phyloP scores from a whole-genome alignment of 2,888 invertebrate genomes.

The Euplagia quadripunctaria region DNA sequence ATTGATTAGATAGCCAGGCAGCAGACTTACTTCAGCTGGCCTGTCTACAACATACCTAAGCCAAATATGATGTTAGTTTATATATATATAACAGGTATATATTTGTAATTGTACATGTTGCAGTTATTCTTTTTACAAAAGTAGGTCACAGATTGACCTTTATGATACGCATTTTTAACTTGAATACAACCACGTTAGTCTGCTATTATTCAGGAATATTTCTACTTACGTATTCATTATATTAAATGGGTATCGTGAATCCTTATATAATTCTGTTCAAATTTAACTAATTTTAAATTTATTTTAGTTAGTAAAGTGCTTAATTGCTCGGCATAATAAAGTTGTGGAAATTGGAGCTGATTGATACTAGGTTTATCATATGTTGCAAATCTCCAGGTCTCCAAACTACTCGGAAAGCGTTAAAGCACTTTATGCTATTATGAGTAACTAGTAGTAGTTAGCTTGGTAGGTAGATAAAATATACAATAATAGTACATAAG shows the following conservation, averaged over 20 bases:
- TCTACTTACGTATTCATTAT: neutral
- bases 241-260: neutral
- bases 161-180: slow-evolving; percentile 27
- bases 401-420: neutral
- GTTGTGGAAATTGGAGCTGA: no score
- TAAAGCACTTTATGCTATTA: no score
- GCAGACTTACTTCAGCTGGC: slow-evolving; percentile 22
- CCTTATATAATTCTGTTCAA: neutral
- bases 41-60: slow-evolving; percentile 22
- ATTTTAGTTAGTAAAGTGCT: neutral
- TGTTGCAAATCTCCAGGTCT: neutral
- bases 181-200: neutral
- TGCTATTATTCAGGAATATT: neutral
- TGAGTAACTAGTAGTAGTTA: neutral
- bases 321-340: neutral
- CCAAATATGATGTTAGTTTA: slow-evolving; percentile 20
- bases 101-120: slow-evolving; percentile 40
- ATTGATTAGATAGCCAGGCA: slow-evolving; percentile 34
- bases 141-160: slow-evolving; percentile 48
- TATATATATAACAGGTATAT: slow-evolving; percentile 3
- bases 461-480: neutral
- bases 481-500: no score
- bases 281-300: neutral
- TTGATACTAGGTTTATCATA: neutral
- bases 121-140: slow-evolving; percentile 35